Evolutionary conservation across 2,797 vertebrate genomes (phyloP).

Genomic region (Melanotaenia nigrans): DNA sequence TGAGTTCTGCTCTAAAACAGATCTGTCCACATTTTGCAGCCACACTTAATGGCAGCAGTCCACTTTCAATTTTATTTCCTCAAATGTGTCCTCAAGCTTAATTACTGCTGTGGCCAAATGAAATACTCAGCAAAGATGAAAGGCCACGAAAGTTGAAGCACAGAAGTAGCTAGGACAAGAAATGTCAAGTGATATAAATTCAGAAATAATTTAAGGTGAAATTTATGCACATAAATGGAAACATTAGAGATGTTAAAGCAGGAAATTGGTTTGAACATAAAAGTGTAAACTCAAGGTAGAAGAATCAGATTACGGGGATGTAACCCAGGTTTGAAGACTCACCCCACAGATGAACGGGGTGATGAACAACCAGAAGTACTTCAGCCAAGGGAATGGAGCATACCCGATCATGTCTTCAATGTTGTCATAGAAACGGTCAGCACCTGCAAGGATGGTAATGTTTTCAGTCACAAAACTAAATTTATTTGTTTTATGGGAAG

Average conservation of each 20-base stretch:
- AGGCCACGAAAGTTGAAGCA: neutral
- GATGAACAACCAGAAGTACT: conserved; percentile 86
- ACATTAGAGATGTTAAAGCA: conserved; percentile 2
- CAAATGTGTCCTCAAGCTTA: conserved; percentile 1
- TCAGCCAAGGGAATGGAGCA: conserved; percentile 69
- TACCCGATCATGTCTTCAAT: conserved; percentile 86
- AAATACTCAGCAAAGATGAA: neutral
- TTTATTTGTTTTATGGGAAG: neutral
- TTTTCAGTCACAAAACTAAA: conserved; percentile 8
- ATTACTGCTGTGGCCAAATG: conserved; percentile 11
- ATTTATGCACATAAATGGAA: conserved; percentile 6
- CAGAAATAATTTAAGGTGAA: neutral
- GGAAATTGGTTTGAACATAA: neutral
- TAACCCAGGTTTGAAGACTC: conserved; percentile 47
- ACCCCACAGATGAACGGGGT: conserved; percentile 82
- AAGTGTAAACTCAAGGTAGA: neutral
- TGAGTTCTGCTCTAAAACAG: neutral
- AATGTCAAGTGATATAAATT: neutral
- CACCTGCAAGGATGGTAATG: conserved; percentile 68
- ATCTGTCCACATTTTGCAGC: neutral
- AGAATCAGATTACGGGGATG: conserved; percentile 1
- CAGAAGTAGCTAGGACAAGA: neutral
- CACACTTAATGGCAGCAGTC: neutral
- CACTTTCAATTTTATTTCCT: neutral
- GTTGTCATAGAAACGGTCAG: conserved; percentile 84